Conservation (phyloP, 2,888 invertebrate species). For the Volucella inanis region DNA sequence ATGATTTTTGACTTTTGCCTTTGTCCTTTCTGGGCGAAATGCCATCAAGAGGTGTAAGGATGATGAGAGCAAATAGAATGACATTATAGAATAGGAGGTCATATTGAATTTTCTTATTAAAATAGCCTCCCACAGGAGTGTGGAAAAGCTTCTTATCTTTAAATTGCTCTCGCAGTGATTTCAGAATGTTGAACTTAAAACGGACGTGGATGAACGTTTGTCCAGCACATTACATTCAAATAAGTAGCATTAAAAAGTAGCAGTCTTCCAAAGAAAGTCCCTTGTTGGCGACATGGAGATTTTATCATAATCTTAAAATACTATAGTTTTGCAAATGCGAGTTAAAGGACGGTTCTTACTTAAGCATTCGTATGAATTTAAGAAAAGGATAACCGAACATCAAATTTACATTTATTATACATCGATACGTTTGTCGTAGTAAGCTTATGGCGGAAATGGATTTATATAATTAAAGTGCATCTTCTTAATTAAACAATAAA, state of each 20-base stretch:
- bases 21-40: conserved; percentile 48
- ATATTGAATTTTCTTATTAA: conserved; percentile 52
- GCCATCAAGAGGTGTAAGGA: conserved; percentile 20
- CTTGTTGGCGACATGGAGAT: too few relatives aligned
- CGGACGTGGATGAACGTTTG: conserved; percentile 33
- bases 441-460: neutral
- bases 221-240: conserved; percentile 42
- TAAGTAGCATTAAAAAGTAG: neutral
- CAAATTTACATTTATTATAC: too few relatives aligned
- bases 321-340: too few relatives aligned
- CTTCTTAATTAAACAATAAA: neutral
- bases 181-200: conserved; percentile 12
- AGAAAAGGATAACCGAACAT: too few relatives aligned
- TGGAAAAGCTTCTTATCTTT: conserved; percentile 42
- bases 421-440: too few relatives aligned
- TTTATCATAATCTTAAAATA: too few relatives aligned
- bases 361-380: too few relatives aligned
- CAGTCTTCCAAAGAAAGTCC: too few relatives aligned
- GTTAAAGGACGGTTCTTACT: too few relatives aligned
- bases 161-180: conserved; percentile 36
- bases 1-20: conserved; percentile 70
- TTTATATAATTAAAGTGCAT: neutral
- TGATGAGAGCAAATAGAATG: conserved; percentile 44
- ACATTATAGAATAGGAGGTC: conserved; percentile 32
- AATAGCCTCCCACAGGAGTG: conserved; percentile 1